A percentile compares a stretch with the other conserved stretches of the same genome.
Conservation (phyloP, 2,888 invertebrate genomes). For the Holacanthella duospinosa region DNA sequence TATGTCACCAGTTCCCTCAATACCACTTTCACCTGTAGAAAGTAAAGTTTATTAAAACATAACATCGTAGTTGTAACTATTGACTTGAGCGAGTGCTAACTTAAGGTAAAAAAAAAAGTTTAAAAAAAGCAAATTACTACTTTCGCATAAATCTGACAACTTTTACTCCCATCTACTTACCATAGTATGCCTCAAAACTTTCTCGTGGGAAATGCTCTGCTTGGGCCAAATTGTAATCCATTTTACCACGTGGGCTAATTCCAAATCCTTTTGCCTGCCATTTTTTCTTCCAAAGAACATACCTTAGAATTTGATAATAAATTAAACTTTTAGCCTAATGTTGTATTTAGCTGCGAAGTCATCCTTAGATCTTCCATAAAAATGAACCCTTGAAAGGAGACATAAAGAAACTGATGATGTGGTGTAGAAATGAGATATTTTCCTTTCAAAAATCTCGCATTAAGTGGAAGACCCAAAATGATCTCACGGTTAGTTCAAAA, state of each 20-base stretch:
- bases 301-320: slow-evolving; percentile 12
- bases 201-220: slow-evolving; percentile 57
- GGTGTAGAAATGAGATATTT: too few relatives aligned
- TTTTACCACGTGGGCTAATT: slow-evolving; percentile 79
- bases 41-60: too few relatives aligned
- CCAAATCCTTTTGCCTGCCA: slow-evolving; percentile 81
- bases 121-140: too few relatives aligned
- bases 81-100: not conserved
- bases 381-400: not conserved
- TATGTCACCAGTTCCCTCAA: slow-evolving; percentile 72
- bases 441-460: too few relatives aligned
- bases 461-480: not conserved
- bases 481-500: not conserved
- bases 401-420: not conserved
- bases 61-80: not conserved
- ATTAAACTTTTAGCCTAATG: too few relatives aligned
- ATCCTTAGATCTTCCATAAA: too few relatives aligned
- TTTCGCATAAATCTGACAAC: too few relatives aligned
- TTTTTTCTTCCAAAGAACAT: slow-evolving; percentile 61
- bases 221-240: slow-evolving; percentile 60
- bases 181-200: slow-evolving; percentile 87
- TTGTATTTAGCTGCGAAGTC: too few relatives aligned
- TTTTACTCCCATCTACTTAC: too few relatives aligned
- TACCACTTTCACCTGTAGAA: slow-evolving; percentile 19
- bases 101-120: too few relatives aligned